Base-by-base conservation (phyloP, 2,113 vertebrate species). In the Dermatemys mawii region DNA sequence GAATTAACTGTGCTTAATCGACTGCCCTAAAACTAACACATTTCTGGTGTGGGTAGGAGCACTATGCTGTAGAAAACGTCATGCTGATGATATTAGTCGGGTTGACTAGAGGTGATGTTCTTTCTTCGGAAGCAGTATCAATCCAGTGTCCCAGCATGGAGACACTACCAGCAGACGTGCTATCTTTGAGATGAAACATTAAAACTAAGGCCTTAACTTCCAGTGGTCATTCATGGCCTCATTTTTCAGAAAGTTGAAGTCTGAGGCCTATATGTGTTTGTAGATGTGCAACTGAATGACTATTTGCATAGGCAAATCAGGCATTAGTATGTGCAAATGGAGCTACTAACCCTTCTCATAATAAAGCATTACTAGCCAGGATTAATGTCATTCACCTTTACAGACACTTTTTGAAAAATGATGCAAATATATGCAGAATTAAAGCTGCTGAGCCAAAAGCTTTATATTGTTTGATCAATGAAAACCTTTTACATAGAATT, bases 71-170 rank as follows among this genome's bases (percentile, higher is more conserved):
- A 54, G 0, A 1, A 24, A 1, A 67, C 35, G 19, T 67, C 35
- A 19, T 67, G 63, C 17, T 21, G 32, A 63, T 63, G 17, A n/a
- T n/a, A n/a, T 67, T n/a, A 8, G 2, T 49, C 0, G 0, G 51
- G 35, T 55, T 79, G 94, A 86, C 49, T 78, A 50, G 0, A 27
- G 49, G 76, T n/a, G 19, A 87, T 35, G 32, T 4, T 0, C 10
- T 38, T 48, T 3, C 70, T 87, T 29, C 13, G 4, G 9, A 49
- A 5, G 16, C 35, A 2, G 0, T 6, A 87, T 29, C 0, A 1
- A 50, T 50, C 49, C 38, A 14, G n/a, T 5, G 35, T 2, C 44
- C 83, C 78, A 32, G 51, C 55, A 2, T 48, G 0, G 21, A n/a
- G 63, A 4, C 0, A 7, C 11, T 19, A 38, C 75, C 2, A 10